Evolutionary conservation across 2,888 invertebrate species (phyloP), one percentile per base, ranked within the genome.

Genomic region (Apocheima hispidaria): DNA sequence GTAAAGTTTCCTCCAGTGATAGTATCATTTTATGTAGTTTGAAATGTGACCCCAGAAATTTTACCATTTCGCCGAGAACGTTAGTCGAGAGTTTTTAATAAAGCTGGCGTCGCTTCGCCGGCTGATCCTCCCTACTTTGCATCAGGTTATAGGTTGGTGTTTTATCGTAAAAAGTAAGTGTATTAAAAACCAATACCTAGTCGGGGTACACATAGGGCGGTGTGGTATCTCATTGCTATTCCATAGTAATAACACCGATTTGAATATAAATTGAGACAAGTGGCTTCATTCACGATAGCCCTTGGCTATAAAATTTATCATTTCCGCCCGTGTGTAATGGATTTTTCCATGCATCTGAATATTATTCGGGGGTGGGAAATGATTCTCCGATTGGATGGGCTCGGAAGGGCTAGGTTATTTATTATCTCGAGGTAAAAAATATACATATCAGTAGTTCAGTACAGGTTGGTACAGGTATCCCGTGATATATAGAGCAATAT

Each of bases 251-350:
- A 78, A 77, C 75, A 73, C 66, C 79, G 75, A 81, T 82, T 81
- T 82, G 78, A 79, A 81, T 82, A 75, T 78, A 82, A 82, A 82
- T 82, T 81, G 78, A 74, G 70, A 77, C 77, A 81, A 81, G 77
- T 81, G 74, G 74, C 75, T 75, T 73, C 73, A 72, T 77, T 72
- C 71, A 74, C 68, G 73, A 72, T 81, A 74, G 78, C 77, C 78
- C 73, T 72, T 70, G 73, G 70, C 73, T 70, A 74, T 78, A 75
- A 77, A 77, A 71, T 72, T 67, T 78, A 79, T 78, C 75, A 77
- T 75, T 77, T 77, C 72, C 77, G 75, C 73, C 72, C 73, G 73
- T 75, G 72, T 76, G 77, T 77, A 75, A 77, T 79, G 71, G 72
- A 71, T 77, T 79, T 76, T 73, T 69, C 66, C 65, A 68, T 70